Evolutionary conservation across 1,140 invertebrate species (phyloP), one percentile per base, ranked within the genome.

Genomic region (Eumaeus atala): DNA sequence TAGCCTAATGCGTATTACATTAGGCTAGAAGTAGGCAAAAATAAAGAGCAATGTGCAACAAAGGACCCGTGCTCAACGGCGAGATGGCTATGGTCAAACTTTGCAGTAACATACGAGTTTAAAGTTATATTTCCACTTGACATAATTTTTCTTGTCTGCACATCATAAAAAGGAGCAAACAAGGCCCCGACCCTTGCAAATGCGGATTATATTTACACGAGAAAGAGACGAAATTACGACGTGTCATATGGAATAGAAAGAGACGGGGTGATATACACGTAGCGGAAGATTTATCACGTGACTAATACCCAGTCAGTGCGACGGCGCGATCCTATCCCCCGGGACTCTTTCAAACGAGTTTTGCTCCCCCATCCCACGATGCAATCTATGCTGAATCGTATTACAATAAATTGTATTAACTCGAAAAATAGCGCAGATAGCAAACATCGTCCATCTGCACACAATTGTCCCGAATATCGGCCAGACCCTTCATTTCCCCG

Each of bases 391-490:
- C 81, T 87, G 84, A 87, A 87, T 87, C 81, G 81, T 87, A 87
- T 87, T 84, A 87, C 84, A 87, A 85, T 85, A 87, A 85, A 87
- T 85, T 87, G 81, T 81, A 84, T 87, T 85, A 87, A 85, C 78
- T 87, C 80, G 84, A 85, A 87, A 84, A 87, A 85, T 87, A 82
- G 75, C 77, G 62, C 72, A 81, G 79, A 87, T 84, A 84, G 84
- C 78, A 84, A 85, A 85, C 81, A 83, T 78, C 70, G 84, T 87
- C 81, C 84, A 87, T 87, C 84, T 87, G 84, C 70, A 84, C 75
- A 83, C 77, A 77, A 84, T 82, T 74, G 75, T 72, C 63, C 57
- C 70, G 60, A 70, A 64, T 69, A 72, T 74, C 64, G 60, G 54
- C 57, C 55, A 68, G 61, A 64, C 75, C 77, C 79, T 74, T 73